A percentile compares a stretch with the other conserved stretches of the same genome.
Conservation (phyloP, 2,797 vertebrate genomes). For the Acanthiza pusilla region DNA sequence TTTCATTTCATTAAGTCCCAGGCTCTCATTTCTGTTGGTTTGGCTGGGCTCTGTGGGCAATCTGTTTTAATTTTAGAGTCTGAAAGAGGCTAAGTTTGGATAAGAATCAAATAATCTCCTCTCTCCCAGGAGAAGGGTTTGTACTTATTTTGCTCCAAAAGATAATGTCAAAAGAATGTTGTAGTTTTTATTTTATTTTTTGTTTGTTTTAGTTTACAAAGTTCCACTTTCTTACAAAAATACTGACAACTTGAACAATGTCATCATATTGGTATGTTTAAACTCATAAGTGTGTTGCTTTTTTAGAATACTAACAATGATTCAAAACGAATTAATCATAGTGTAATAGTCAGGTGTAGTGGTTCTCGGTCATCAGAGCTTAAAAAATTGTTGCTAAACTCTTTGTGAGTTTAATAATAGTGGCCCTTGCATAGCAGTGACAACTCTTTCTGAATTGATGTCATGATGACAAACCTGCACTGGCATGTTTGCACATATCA, state of each 20-base stretch:
- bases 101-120: background rate
- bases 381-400: background rate
- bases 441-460: background rate
- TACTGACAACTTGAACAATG: background rate
- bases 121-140: background rate
- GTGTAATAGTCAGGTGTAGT: background rate
- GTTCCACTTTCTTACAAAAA: conserved; percentile 5
- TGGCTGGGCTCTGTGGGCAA: conserved; percentile 10
- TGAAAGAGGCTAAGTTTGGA: conserved; percentile 17
- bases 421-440: background rate
- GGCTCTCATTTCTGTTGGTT: conserved; percentile 37
- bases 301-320: background rate
- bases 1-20: conserved; percentile 48
- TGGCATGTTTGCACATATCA: background rate
- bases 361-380: background rate
- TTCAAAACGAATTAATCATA: background rate
- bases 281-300: background rate
- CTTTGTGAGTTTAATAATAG: background rate
- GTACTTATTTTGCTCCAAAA: conserved; percentile 42
- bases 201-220: background rate
- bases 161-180: background rate
- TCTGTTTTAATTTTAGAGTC: conserved; percentile 50
- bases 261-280: background rate
- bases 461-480: background rate
- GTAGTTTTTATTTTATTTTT: background rate